A percentile compares a stretch with the other conserved stretches of the same genome.
These are phyloP conservation scores for Metaphire vulgaris DNA, from an alignment of 1,140 invertebrate genomes.

Conservation along the genomic window DNA sequence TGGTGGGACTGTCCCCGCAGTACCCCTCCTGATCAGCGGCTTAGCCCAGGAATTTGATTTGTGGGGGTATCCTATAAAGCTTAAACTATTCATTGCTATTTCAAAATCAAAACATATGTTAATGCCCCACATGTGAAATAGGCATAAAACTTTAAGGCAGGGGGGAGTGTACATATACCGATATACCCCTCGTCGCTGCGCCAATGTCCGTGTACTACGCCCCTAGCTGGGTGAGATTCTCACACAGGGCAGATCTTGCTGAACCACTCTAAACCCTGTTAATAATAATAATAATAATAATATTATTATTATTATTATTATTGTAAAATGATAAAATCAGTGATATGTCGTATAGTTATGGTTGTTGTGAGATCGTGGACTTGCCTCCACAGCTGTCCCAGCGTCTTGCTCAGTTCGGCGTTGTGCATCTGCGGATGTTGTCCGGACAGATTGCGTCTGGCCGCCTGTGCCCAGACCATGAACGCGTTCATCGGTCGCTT, in stretches of 20 bases:
- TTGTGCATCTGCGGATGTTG: conserved; percentile 99
- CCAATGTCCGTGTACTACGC: not conserved
- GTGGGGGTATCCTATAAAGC: too few relatives aligned
- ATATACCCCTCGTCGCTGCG: too few relatives aligned
- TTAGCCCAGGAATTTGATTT: too few relatives aligned
- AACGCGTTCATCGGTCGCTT: conserved; percentile 53
- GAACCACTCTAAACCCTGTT: too few relatives aligned
- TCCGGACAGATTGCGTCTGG: conserved; percentile 92
- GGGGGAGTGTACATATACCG: not conserved
- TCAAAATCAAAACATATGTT: too few relatives aligned
- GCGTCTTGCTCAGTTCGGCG: conserved; percentile 97
- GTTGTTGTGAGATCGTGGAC: not conserved
- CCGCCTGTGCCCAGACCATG: conserved; percentile 63
- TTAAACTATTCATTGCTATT: too few relatives aligned
- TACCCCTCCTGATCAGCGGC: too few relatives aligned
- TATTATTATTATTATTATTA: too few relatives aligned
- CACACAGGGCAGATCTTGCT: not conserved
- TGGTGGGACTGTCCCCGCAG: too few relatives aligned
- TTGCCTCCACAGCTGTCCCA: conserved; percentile 63
- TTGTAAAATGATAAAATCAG: not conserved
- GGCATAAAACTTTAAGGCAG: not conserved
- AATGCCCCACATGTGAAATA: too few relatives aligned
- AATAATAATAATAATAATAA: too few relatives aligned
- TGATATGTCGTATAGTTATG: not conserved
- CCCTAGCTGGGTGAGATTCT: not conserved